phyloP scores from a whole-genome alignment of 2,888 invertebrate genomes.

The Leptopilina myrica region DNA sequence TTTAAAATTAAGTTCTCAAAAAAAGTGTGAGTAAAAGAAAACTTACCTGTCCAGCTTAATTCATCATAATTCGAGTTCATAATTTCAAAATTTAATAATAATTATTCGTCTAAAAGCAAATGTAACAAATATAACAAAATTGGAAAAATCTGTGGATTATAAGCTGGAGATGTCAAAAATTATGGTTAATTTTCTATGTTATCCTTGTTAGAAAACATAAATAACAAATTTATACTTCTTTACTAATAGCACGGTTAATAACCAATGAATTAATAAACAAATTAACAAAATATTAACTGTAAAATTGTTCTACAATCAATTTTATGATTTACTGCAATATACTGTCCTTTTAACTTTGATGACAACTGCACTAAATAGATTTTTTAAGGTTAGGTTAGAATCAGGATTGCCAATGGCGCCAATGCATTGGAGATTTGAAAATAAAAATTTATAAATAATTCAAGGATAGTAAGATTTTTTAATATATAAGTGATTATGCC shows the following conservation, averaged over 20 bases:
- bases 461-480: neutral
- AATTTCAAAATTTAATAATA: neutral
- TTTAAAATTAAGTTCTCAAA: too few relatives aligned
- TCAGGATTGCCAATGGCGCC: neutral
- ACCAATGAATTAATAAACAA: neutral
- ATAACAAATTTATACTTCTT: neutral
- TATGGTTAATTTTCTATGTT: neutral
- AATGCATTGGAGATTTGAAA: neutral
- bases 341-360: neutral
- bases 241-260: neutral
- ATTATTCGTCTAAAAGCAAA: too few relatives aligned
- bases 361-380: neutral
- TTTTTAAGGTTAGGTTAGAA: constrained; percentile 1
- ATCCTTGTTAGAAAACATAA: neutral
- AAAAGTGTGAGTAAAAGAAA: neutral
- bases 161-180: constrained; percentile 13
- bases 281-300: neutral
- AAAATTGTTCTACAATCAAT: neutral
- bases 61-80: constrained; percentile 15
- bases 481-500: too few relatives aligned
- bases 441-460: neutral
- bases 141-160: neutral
- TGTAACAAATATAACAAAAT: neutral
- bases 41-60: constrained; percentile 26
- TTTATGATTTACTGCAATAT: neutral